Evolutionary conservation across 2,113 vertebrate species (phyloP).

Genomic region (Eretmodus cyanostictus): DNA sequence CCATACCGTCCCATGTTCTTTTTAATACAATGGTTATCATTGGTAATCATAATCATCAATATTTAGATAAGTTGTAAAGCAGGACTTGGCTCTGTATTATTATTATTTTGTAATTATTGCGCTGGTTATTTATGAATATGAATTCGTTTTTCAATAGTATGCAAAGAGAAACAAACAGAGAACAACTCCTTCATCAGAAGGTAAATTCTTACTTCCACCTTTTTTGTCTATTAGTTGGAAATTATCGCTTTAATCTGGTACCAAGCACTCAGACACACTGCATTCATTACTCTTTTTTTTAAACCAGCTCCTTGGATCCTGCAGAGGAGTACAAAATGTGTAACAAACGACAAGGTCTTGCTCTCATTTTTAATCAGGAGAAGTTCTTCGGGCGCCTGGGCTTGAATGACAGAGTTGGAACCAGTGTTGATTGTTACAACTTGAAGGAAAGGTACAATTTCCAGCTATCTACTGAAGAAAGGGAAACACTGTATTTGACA

Average conservation of each 20-base stretch:
- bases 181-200: constrained; percentile 59
- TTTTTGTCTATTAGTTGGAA: neutral
- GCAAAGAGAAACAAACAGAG: constrained; percentile 68
- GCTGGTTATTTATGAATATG: neutral
- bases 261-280: neutral
- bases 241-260: neutral
- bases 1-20: neutral
- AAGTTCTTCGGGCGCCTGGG: constrained; percentile 78
- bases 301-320: constrained; percentile 68
- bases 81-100: neutral
- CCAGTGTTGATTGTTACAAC: constrained; percentile 74
- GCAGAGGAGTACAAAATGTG: constrained; percentile 83
- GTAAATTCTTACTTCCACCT: constrained; percentile 43
- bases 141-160: constrained; percentile 44
- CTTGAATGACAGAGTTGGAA: constrained; percentile 73
- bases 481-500: neutral
- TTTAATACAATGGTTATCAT: neutral
- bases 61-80: neutral
- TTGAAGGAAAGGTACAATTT: constrained; percentile 72
- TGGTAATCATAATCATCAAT: neutral
- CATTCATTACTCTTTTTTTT: neutral
- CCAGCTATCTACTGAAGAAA: neutral
- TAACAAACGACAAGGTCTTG: constrained; percentile 79
- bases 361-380: constrained; percentile 93
- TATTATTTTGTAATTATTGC: neutral